Percentiles rank a stretch among this genome's conserved stretches.
phyloP scores from a whole-genome alignment of 2,113 vertebrate species.

The Corynorhinus townsendii region DNA sequence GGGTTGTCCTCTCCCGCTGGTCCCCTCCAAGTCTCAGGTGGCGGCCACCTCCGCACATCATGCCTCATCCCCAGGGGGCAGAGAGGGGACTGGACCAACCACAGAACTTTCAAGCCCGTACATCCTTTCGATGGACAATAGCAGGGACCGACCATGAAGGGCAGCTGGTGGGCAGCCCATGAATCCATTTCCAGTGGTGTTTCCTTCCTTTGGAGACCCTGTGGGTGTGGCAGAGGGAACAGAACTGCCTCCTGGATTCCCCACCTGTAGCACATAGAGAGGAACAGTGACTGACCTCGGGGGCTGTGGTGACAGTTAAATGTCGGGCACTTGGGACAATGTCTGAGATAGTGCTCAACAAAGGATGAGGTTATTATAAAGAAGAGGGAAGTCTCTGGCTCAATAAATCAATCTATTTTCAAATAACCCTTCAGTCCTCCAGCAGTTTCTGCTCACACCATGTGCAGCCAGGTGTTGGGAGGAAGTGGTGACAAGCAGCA shows the following conservation, averaged over 20 bases:
- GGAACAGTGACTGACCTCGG: neutral
- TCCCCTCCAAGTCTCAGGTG: neutral
- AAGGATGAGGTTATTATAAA: too few species aligned
- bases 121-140: neutral
- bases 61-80: neutral
- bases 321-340: neutral
- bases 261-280: neutral
- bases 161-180: too few species aligned
- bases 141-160: neutral
- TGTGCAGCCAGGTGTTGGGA: neutral
- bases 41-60: neutral
- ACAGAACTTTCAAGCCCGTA: neutral
- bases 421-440: neutral
- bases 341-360: neutral
- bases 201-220: too few species aligned
- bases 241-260: neutral
- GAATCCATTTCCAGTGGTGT: neutral
- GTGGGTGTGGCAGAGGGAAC: neutral
- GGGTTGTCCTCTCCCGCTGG: neutral
- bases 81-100: neutral
- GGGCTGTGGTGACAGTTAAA: neutral
- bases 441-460: neutral
- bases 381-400: neutral
- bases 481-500: rapidly evolving
- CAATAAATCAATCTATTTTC: too few species aligned